A percentile compares a stretch with the other conserved stretches of the same genome.
These are phyloP conservation scores for Aspidoscelis tigris DNA, from an alignment of 2,113 vertebrate species.

Conservation along the genomic window DNA sequence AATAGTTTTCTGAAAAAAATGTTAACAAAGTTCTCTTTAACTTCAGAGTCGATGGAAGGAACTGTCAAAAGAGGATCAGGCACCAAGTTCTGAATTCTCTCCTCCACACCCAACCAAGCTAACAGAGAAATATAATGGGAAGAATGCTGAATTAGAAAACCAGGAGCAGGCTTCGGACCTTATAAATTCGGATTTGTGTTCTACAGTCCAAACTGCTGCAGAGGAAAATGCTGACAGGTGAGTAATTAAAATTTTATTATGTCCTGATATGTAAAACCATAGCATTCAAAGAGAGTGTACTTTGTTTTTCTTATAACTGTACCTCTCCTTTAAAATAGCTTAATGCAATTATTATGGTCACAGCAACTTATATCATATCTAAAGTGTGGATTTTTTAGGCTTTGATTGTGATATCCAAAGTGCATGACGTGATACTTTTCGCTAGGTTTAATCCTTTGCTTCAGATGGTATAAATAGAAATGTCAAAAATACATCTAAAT, in stretches of 20 bases:
- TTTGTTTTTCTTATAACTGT: too few species aligned
- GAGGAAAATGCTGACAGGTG: constrained; percentile 81
- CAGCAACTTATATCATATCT: not conserved
- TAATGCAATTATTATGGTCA: not conserved
- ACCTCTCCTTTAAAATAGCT: too few species aligned
- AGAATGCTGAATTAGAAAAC: constrained; percentile 71
- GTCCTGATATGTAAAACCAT: not conserved
- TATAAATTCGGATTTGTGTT: constrained; percentile 69
- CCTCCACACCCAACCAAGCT: constrained; percentile 70
- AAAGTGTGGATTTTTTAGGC: not conserved
- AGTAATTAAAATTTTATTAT: constrained; percentile 39
- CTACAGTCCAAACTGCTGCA: constrained; percentile 68
- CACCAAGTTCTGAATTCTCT: constrained; percentile 78
- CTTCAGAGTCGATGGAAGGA: constrained; percentile 79
- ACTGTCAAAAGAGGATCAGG: constrained; percentile 80
- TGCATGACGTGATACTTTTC: not conserved
- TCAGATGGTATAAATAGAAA: not conserved
- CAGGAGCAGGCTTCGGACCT: constrained; percentile 68
- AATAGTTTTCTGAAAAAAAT: not conserved
- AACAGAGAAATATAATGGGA: constrained; percentile 84
- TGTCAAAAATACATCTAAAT: too few species aligned
- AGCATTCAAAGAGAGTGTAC: too few species aligned
- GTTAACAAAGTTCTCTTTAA: constrained; percentile 31
- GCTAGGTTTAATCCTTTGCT: not conserved
- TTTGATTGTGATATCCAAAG: not conserved